Evolutionary conservation across 1,140 invertebrate species (phyloP), one percentile per base, ranked within the genome.

Genomic region (Camponotus floridanus): DNA sequence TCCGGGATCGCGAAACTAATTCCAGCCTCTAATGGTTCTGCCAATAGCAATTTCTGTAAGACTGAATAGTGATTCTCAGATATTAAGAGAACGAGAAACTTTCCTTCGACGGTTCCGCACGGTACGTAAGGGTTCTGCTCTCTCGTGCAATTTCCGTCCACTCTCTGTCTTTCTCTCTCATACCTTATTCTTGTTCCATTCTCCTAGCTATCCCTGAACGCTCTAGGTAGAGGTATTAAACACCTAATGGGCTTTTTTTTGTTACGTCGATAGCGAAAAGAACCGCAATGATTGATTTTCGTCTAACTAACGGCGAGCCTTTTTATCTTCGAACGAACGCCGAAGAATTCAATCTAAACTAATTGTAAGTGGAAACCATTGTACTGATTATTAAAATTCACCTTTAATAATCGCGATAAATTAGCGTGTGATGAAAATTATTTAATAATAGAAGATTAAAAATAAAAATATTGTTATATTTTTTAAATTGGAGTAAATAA

Each of bases 21-120:
- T 93, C 79, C 88, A 91, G 73, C 81, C 88, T 91, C 87, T 93
- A 93, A 93, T 92, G 89, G 91, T 86, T 92, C 91, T 92, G 91
- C 88, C 92, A 92, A 92, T 91, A 92, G 89, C 88, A 92, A 92
- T 92, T 91, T 91, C 88, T 91, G 70, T 83, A 88, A 89, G 86
- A 79, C 83, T 86, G 88, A 91, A 92, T 90, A 90, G 87, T 87
- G 90, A 88, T 89, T 89, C 79, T 70, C 74, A 84, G 81, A 76
- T 84, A 73, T 84, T 76, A 76, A 84, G 71, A 84, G 57, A 84
- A 57, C 80, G 80, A 55, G 71, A 80, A 73, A 87, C 68, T 89
- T 78, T 86, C 62, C 36, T 51, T 42, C 79, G 79, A 15, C 67
- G 13, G 26, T 73, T 51, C 18, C 65, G 62, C 76, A 31, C 64